Conservation (phyloP, 2,113 vertebrate genomes). For the Gymnocephalus cernua region DNA sequence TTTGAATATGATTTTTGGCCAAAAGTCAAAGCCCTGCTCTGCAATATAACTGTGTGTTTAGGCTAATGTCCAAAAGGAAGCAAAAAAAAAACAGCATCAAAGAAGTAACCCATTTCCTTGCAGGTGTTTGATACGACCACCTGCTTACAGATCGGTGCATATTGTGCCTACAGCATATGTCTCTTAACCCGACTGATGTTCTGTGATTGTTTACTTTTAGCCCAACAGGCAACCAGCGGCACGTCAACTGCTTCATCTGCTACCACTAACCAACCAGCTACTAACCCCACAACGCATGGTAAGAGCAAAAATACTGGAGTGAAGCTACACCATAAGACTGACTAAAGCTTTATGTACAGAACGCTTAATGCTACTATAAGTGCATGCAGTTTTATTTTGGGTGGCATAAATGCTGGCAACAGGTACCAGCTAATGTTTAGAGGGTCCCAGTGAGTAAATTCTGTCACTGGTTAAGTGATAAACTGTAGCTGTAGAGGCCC, state of each 20-base stretch:
- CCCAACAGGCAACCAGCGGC: conserved; percentile 54
- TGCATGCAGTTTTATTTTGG: background rate
- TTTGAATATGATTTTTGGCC: no score
- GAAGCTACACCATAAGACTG: background rate
- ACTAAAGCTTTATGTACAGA: background rate
- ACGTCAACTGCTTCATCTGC: conserved; percentile 25
- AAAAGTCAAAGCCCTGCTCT: no score
- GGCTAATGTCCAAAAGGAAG: no score
- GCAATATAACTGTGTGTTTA: background rate
- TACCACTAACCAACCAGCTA: conserved; percentile 66
- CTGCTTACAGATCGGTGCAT: background rate
- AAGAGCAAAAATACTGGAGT: conserved; percentile 29
- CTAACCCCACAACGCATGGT: conserved; percentile 70
- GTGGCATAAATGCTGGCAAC: no score
- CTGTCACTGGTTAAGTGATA: background rate
- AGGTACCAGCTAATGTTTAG: background rate
- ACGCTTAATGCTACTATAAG: background rate
- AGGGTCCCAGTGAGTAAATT: no score
- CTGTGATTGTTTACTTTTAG: conserved; percentile 57
- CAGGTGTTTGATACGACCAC: background rate
- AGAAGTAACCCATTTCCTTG: background rate
- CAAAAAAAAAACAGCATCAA: background rate
- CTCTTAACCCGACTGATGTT: conserved; percentile 3
- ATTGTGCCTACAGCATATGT: background rate
- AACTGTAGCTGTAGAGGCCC: background rate